Conservation (phyloP, 2,888 invertebrate genomes). For the Pachliopta kotzebuea region DNA sequence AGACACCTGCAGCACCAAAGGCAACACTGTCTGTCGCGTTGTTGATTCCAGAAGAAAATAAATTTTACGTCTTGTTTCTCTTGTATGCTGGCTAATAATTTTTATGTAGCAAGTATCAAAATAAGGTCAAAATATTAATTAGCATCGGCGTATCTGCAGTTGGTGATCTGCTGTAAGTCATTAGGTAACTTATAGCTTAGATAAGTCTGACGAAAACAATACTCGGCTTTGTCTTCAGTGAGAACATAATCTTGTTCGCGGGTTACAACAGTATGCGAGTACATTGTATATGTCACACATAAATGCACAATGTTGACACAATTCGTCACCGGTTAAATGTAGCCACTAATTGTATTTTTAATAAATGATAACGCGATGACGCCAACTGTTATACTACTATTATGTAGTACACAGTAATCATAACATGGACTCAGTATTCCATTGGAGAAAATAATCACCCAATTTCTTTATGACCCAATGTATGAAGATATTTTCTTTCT, state of each 20-base stretch:
- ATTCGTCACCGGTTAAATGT: slow-evolving; percentile 12
- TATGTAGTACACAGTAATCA: no score
- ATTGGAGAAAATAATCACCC: no score
- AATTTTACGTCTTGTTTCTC: no score
- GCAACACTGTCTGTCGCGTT: no score
- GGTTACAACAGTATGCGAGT: slow-evolving; percentile 1
- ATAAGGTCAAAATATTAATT: slow-evolving; percentile 24
- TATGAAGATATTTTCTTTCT: no score
- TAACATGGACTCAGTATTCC: no score
- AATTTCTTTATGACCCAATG: no score
- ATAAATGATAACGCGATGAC: not conserved
- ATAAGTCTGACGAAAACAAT: slow-evolving; percentile 30
- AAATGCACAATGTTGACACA: slow-evolving; percentile 11
- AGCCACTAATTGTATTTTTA: slow-evolving; percentile 2
- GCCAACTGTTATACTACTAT: no score
- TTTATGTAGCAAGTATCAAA: not conserved
- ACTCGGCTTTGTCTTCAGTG: slow-evolving; percentile 25
- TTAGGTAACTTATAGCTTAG: slow-evolving; percentile 28
- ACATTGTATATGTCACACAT: slow-evolving; percentile 26
- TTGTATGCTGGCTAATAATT: no score
- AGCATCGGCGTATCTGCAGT: slow-evolving; percentile 3
- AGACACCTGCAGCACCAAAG: no score
- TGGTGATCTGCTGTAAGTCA: slow-evolving; percentile 25
- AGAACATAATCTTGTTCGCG: slow-evolving; percentile 24
- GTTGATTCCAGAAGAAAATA: no score